These are phyloP conservation scores for Spodoptera picta DNA, from an alignment of 2,888 invertebrate genomes.

Conservation along the genomic window DNA sequence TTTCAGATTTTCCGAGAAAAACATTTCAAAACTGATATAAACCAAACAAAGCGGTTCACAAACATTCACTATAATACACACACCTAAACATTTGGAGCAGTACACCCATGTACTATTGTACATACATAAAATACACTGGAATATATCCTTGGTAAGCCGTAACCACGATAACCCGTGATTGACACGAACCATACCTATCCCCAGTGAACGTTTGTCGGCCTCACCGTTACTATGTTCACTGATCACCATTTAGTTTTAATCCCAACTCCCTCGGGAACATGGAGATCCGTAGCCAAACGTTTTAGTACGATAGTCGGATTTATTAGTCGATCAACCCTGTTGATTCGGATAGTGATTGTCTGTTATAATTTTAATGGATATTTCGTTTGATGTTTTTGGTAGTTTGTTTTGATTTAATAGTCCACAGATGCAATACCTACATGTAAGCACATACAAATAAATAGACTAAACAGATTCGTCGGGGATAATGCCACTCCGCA, in stretches of 20 bases:
- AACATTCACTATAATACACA: too few relatives aligned
- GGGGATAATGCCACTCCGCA: too few relatives aligned
- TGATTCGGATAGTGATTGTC: slow-evolving; percentile 48
- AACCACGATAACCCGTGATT: slow-evolving; percentile 46
- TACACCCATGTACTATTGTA: background rate
- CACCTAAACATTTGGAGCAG: too few relatives aligned
- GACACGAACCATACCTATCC: slow-evolving; percentile 28
- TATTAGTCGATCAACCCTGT: slow-evolving; percentile 49
- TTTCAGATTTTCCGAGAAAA: too few relatives aligned
- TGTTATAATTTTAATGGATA: slow-evolving; percentile 33
- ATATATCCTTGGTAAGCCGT: slow-evolving; percentile 16
- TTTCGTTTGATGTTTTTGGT: slow-evolving; percentile 5
- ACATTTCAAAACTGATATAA: too few relatives aligned
- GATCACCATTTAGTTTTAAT: slow-evolving; percentile 60
- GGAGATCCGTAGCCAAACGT: slow-evolving; percentile 13
- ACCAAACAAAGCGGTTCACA: too few relatives aligned
- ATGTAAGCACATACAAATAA: too few relatives aligned
- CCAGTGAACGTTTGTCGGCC: slow-evolving; percentile 25
- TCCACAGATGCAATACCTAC: too few relatives aligned
- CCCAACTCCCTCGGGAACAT: slow-evolving; percentile 24
- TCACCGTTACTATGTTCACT: slow-evolving; percentile 49
- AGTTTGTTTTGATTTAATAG: background rate
- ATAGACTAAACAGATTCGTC: too few relatives aligned
- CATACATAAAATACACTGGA: background rate
- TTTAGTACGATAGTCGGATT: slow-evolving; percentile 49